These are phyloP conservation scores for Protodeltote pygarga DNA, from an alignment of 2,888 invertebrate genomes.

Conservation along the genomic window DNA sequence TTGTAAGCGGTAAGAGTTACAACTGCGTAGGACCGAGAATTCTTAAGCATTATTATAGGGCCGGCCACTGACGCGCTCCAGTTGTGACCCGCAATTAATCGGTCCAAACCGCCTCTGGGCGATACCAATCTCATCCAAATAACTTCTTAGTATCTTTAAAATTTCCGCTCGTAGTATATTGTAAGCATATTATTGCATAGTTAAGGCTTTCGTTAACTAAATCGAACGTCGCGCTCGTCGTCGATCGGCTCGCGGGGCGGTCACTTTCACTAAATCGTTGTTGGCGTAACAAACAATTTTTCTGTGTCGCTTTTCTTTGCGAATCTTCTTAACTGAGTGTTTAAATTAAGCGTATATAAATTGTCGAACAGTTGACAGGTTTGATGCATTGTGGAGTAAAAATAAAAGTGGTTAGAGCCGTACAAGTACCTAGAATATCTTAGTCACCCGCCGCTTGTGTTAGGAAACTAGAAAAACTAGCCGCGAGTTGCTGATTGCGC, in stretches of 20 bases:
- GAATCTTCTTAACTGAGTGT: constrained; percentile 52
- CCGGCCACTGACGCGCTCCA: constrained; percentile 38
- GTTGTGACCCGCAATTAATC: constrained; percentile 36
- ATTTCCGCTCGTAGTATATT: constrained; percentile 32
- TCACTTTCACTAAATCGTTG: constrained; percentile 73
- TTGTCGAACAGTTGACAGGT: constrained; percentile 13
- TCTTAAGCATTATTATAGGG: constrained; percentile 32
- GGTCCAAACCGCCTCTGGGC: constrained; percentile 29
- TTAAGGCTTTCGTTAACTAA: constrained; percentile 62
- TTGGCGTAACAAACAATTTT: constrained; percentile 71
- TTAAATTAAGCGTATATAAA: not conserved
- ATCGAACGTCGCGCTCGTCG: no score
- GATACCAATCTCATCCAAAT: constrained; percentile 43
- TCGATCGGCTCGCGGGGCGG: constrained; percentile 42
- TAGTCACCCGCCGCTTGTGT: constrained; percentile 40
- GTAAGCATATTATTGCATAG: constrained; percentile 42
- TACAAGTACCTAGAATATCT: constrained; percentile 33
- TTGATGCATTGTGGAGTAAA: constrained; percentile 17
- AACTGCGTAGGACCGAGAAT: constrained; percentile 10
- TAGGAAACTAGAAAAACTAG: constrained; percentile 65
- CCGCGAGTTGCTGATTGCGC: constrained; percentile 34
- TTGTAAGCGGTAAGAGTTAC: constrained; percentile 32
- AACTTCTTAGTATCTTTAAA: constrained; percentile 22
- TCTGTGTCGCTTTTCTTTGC: constrained; percentile 68
- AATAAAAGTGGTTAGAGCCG: constrained; percentile 28